A percentile compares a stretch with the other conserved stretches of the same genome.
These are phyloP conservation scores for Melipona beecheii DNA, from an alignment of 2,888 invertebrate species.

Conservation along the genomic window DNA sequence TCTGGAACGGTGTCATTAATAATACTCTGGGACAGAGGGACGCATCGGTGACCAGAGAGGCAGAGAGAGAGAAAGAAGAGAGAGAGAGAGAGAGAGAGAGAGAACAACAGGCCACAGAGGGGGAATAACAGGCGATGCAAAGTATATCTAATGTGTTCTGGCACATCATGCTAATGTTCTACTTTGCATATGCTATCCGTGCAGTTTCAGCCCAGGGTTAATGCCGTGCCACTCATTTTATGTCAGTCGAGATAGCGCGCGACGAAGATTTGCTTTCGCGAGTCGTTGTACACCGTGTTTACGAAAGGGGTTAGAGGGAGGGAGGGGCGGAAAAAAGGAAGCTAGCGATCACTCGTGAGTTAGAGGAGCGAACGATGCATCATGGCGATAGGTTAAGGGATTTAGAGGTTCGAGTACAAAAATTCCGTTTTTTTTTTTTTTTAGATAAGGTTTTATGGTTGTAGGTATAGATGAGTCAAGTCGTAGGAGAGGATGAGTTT, in stretches of 20 bases:
- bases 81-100: background rate
- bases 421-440: background rate
- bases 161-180: slow-evolving; percentile 60
- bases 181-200: slow-evolving; percentile 58
- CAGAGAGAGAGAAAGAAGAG: slow-evolving; percentile 11
- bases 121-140: slow-evolving; percentile 10
- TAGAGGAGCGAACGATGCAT: too few relatives aligned
- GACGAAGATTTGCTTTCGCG: slow-evolving; percentile 49
- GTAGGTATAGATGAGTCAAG: too few relatives aligned
- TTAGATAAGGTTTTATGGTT: background rate
- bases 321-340: too few relatives aligned
- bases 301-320: background rate
- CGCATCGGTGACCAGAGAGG: slow-evolving; percentile 10
- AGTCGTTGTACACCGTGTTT: slow-evolving; percentile 5
- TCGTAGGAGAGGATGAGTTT: too few relatives aligned
- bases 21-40: slow-evolving; percentile 37
- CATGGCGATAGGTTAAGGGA: too few relatives aligned
- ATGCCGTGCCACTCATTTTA: slow-evolving; percentile 48
- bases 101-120: background rate
- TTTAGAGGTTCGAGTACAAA: background rate
- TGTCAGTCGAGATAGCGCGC: slow-evolving; percentile 34
- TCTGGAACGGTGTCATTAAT: slow-evolving; percentile 56
- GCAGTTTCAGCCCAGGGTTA: slow-evolving; percentile 55
- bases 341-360: too few relatives aligned
- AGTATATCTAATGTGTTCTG: slow-evolving; percentile 50